Percentiles rank a stretch among this genome's conserved stretches.
Evolutionary conservation across 2,797 vertebrate species (phyloP).

Genomic region (Lagocephalus sceleratus): DNA sequence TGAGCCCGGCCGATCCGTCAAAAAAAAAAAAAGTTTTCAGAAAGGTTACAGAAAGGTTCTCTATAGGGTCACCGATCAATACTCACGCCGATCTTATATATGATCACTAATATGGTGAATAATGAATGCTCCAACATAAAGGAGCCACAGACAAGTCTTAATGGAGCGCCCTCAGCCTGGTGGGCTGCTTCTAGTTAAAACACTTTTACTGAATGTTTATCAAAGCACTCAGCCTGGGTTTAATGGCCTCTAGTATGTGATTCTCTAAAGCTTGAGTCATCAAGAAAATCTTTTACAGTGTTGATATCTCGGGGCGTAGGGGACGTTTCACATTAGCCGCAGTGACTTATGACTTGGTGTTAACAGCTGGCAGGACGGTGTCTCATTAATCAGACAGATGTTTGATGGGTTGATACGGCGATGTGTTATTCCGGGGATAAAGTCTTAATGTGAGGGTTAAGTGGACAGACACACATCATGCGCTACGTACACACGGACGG

Average conservation of each 20-base stretch:
- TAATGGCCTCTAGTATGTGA: constrained; percentile 64
- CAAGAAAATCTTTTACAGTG: constrained; percentile 16
- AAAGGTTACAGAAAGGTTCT: background rate
- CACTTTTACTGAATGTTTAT: constrained; percentile 70
- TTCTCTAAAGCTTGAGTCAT: constrained; percentile 57
- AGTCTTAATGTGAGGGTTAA: constrained; percentile 40
- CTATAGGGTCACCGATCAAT: constrained; percentile 13
- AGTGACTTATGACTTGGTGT: constrained; percentile 33
- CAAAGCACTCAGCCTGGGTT: constrained; percentile 62
- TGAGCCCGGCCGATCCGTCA: background rate
- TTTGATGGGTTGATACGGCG: constrained; percentile 35
- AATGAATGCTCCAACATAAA: constrained; percentile 34
- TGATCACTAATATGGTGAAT: constrained; percentile 33
- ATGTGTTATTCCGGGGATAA: constrained; percentile 44
- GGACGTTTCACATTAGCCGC: constrained; percentile 41
- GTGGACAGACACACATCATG: constrained; percentile 52
- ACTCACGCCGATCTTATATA: too few relatives aligned
- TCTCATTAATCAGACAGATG: constrained; percentile 43
- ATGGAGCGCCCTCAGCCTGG: constrained; percentile 58
- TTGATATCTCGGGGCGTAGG: constrained; percentile 38
- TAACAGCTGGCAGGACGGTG: constrained; percentile 19
- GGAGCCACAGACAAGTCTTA: constrained; percentile 33
- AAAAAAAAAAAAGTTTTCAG: constrained; percentile 1
- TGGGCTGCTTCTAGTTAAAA: constrained; percentile 65
- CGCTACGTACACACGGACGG: constrained; percentile 46